Percentiles rank a stretch among this genome's conserved stretches.
These are phyloP conservation scores for Mustela nigripes DNA, from an alignment of 2,113 vertebrate species.

Conservation along the genomic window DNA sequence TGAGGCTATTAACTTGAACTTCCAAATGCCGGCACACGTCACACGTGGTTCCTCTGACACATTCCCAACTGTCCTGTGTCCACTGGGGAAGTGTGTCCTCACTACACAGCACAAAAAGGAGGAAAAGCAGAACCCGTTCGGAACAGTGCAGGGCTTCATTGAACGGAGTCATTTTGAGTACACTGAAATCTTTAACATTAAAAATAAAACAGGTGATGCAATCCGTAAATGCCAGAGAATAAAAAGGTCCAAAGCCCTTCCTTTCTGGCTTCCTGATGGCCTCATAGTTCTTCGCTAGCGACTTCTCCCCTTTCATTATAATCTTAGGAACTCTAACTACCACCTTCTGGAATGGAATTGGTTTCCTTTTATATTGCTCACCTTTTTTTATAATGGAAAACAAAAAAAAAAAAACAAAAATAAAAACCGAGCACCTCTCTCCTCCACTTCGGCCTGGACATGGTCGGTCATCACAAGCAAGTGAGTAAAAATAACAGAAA, in stretches of 20 bases:
- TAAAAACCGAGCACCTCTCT: background rate
- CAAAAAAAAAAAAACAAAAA: background rate
- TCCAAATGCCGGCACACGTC: conserved; percentile 59
- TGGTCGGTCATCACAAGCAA: background rate
- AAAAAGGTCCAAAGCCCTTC: background rate
- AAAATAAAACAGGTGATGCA: background rate
- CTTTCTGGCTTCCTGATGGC: background rate
- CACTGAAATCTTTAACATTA: background rate
- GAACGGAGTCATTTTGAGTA: background rate
- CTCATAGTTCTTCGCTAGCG: background rate
- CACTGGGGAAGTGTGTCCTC: background rate
- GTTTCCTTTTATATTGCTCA: background rate
- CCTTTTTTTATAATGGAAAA: background rate
- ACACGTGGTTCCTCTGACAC: conserved; percentile 21
- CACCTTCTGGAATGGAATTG: background rate
- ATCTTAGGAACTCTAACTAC: background rate
- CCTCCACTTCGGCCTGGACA: background rate
- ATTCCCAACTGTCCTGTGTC: background rate
- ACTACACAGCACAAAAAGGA: background rate
- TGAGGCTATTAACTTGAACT: conserved; percentile 34
- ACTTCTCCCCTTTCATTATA: background rate
- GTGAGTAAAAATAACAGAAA: background rate
- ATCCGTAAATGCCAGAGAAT: background rate
- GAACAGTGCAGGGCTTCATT: background rate
- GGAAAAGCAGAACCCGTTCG: background rate